Base-by-base conservation (phyloP, 2,797 vertebrate genomes). In the Mallotus villosus region DNA sequence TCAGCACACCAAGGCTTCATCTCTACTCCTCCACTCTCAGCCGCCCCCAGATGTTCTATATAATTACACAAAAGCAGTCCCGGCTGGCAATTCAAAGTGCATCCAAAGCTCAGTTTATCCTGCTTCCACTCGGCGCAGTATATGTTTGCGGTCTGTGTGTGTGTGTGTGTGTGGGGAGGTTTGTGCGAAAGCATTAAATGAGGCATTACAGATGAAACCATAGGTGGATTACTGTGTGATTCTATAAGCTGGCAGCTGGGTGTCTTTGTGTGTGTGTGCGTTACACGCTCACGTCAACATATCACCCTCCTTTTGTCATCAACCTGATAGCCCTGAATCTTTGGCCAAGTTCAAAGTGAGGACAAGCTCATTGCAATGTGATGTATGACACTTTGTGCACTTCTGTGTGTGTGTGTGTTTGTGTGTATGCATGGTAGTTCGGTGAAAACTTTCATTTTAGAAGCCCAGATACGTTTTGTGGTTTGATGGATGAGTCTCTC, bases 31-130 rank as follows among this genome's bases (percentile, higher is more conserved):
- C 68, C 69, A 21, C 17, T 32, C 25, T 34, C 12, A 21, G 53
- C 61, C 61, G 49, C 70, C 69, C 69, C 59, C 69, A 49, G 41
- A 21, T 63, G 60, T 34, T 32, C 46, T 17, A n/a, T 32, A 17
- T 34, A 16, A 60, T 67, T 67, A 51, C 24, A 51, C 65, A 67
- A 51, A 25, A 24, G 14, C 37, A 51, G 12, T n/a, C 14, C 34
- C 63, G 9, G 9, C 21, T 65, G 21, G 3, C 46, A 67, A 32
- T 37, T 57, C 67, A 34, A 32, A 29, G 27, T 9, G 24, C 34
- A n/a, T 65, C 19, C 7, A 11, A 37, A 19, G 32, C 32, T 21
- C 37, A 22, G 34, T 64, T 53, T 24, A 64, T n/a, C n/a, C 19
- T 21, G 32, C 34, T 41, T 24, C 63, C 63, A n/a, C 3, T 14